Base-by-base conservation (phyloP, 2,797 vertebrate species). In the Helostoma temminkii region DNA sequence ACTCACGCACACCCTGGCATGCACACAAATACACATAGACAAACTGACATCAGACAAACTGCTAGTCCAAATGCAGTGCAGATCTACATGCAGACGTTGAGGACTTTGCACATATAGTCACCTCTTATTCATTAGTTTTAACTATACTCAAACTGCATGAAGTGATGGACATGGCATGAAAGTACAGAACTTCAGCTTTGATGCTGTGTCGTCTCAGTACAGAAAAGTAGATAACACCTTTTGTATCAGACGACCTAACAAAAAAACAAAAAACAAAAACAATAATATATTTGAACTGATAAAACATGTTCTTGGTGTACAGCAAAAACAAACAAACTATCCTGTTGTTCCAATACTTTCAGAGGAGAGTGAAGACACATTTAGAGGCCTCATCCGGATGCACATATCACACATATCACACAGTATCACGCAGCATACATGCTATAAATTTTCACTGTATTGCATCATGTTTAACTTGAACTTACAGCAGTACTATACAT, bases 1-100 rank as follows among this genome's bases (percentile, higher is more conserved):
- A 66, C 66, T 72, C 66, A 71, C 45, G 65, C 42, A 62, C 25
- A 47, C 36, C 62, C 39, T 65, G 19, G 66, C 34, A 66, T 42
- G 67, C 41, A 45, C 56, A 41, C 70, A 65, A 48, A 46, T n/a
- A 58, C 49, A 47, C 41, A 62, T 68, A 67, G 28, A 56, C 50
- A 75, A 42, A 82, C 57, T 71, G 67, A 71, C 76, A 66, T 73
- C 46, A 52, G 73, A 82, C 62, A 74, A 52, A 70, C 80, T 81
- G 81, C 77, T 83, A 78, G 72, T 89, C 56, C 63, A 66, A 76
- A 81, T 50, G 55, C 36, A 56, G 15, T 37, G 42, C 70, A 53
- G 50, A 66, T 72, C 62, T 21, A 58, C 45, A 62, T 69, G 62
- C 45, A 55, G 50, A 49, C 77, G 80, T 50, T 37, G n/a, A 36